Base-by-base conservation (phyloP, 2,888 invertebrate genomes). In the Cyaniris semiargus region DNA sequence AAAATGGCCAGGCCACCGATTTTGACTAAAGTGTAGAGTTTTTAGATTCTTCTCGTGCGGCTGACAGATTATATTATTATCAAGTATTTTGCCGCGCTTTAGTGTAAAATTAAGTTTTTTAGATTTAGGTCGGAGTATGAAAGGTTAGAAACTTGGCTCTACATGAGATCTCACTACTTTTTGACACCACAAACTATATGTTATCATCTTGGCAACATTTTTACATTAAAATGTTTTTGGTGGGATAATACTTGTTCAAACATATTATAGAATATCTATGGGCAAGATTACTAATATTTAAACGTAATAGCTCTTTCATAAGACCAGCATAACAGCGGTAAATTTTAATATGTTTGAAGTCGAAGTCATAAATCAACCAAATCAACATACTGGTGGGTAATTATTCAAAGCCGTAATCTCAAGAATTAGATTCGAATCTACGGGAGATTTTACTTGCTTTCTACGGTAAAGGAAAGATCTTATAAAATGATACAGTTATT, bases 291-390 rank as follows among this genome's bases (percentile, higher is more conserved):
- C 13, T 15, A 27, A 15, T 15, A 66, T 66, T 66, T 27, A 66
- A 66, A 27, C 21, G 27, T 66, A 66, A 31, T 23, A 60, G 27
- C 66, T 66, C 66, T 66, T 66, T 31, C 66, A 66, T 66, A 66
- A 66, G 66, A 31, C 66, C 66, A 31, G 27, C 27, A 66, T 31
- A 66, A 66, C 66, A 66, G 66, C 66, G 66, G 66, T 66, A 31
- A 27, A 66, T 66, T 66, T 66, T 31, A 66, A 66, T 66, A 27
- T 66, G 66, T 66, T 66, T 66, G 66, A 66, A 66, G 66, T 66
- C 18, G 66, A 66, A 31, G 66, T 18, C 27, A 6, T 66, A 66
- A 66, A 66, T 66, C 66, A 66, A 66, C 66, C 27, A 66, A 66
- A 66, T 66, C 66, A 66, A 66, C 66, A 66, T 27, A 31, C 66